Conservation (phyloP, 2,888 invertebrate species). For the Metellina segmentata region DNA sequence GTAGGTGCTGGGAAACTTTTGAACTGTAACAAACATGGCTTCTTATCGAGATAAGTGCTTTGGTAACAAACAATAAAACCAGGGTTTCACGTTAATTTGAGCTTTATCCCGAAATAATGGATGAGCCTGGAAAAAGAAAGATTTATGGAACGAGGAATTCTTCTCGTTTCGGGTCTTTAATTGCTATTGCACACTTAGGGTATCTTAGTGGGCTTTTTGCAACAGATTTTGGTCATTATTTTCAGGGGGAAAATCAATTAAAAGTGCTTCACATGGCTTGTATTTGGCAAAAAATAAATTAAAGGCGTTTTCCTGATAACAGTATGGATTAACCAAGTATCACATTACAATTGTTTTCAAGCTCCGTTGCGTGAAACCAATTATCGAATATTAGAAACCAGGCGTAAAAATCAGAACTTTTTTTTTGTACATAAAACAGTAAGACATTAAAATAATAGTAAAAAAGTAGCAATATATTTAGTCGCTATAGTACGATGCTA, state of each 20-base stretch:
- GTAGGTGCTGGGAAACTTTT: neutral
- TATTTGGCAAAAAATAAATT: too few relatives aligned
- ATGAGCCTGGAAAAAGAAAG: neutral
- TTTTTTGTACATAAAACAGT: too few relatives aligned
- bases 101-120: neutral
- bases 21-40: conserved; percentile 1
- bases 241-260: neutral
- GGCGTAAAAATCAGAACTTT: neutral
- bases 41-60: neutral
- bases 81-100: conserved; percentile 1
- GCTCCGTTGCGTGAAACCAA: neutral
- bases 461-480: too few relatives aligned
- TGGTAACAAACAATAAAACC: conserved; percentile 1
- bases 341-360: neutral
- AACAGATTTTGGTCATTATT: neutral
- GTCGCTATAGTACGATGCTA: too few relatives aligned
- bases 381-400: neutral
- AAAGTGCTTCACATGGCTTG: neutral
- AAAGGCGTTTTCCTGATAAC: neutral
- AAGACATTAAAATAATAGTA: too few relatives aligned
- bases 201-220: neutral
- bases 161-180: neutral
- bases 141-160: neutral
- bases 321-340: neutral
- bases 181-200: neutral